These are phyloP conservation scores for Parus major DNA, from an alignment of 2,113 vertebrate species.

Conservation along the genomic window DNA sequence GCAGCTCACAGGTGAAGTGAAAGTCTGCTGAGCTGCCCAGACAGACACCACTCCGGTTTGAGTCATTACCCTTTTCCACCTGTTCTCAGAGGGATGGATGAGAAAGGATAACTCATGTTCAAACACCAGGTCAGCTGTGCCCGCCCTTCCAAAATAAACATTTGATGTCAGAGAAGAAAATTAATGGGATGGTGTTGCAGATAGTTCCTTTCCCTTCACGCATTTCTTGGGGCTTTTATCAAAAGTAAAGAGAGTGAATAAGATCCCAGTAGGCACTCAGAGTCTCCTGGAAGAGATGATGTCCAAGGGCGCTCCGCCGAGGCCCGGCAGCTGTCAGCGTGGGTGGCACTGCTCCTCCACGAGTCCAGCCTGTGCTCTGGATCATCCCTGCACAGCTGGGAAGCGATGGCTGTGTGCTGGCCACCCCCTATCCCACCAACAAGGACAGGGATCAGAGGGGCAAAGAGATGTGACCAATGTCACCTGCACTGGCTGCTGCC, in stretches of 20 bases:
- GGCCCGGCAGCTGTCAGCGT: neutral
- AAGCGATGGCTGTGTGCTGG: neutral
- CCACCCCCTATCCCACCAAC: neutral
- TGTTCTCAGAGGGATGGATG: conserved; percentile 32
- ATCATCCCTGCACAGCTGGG: neutral
- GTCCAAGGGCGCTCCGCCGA: accelerated
- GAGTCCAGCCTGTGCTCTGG: neutral
- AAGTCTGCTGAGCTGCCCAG: conserved; percentile 54
- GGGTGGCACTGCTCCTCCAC: accelerated
- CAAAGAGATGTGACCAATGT: neutral
- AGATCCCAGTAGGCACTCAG: neutral
- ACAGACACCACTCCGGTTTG: neutral
- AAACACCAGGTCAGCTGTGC: neutral
- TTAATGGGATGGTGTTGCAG: neutral
- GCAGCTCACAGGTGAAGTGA: conserved; percentile 25
- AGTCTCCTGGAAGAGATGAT: neutral
- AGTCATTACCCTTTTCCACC: conserved; percentile 46
- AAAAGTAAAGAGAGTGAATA: conserved; percentile 54
- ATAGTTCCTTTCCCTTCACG: conserved; percentile 22
- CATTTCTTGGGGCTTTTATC: neutral
- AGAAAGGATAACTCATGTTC: conserved; percentile 28
- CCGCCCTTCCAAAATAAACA: conserved; percentile 43
- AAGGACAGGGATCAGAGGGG: neutral
- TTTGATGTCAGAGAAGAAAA: conserved; percentile 23
- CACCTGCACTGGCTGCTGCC: accelerated